Base-by-base conservation (phyloP, 2,888 invertebrate genomes). In the Adelognathus sp. region DNA sequence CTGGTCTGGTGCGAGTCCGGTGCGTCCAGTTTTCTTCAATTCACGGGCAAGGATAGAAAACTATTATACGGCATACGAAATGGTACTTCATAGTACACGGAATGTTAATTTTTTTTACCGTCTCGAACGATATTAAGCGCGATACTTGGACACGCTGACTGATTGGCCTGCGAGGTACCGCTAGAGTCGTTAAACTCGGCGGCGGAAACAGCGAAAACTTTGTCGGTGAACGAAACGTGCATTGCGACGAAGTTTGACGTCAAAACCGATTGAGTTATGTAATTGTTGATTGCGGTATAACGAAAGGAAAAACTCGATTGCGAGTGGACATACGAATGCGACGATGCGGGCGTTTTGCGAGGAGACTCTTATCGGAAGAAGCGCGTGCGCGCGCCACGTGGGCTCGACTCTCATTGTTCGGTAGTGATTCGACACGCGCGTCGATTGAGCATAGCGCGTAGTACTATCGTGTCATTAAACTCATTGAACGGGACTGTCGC, bases 391-490 rank as follows among this genome's bases (percentile, higher is more conserved):
- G n/a, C 29, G 33, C 18, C 56, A 50, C 64, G 64, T 64, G 64
- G 21, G 31, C 31, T 44, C 31, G 50, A 31, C 31, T 63, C 46
- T 63, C 18, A 63, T 63, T 63, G 44, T 63, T 67, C 67, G 9
- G 18, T 39, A 18, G 29, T n/a, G 39, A 70, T 60, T 31, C 21
- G 36, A 41, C 31, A 31, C 24, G 58, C 14, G 31, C 31, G 14
- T 7, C 21, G 11, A 50, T 60, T 33, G 58, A 69, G 24, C n/a
- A n/a, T 44, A 2, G 24, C 36, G 29, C 33, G 36, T 16, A n/a
- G n/a, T n/a, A 36, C 3, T 27, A 36, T 54, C 16, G 60, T 50
- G 70, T 70, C 70, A 36, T 70, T 60, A 70, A 70, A 60, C 70
- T 50, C 58, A 70, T 70, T 70, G 46, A 70, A 24, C 50, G 29